These are phyloP conservation scores for Oreochromis aureus DNA, from an alignment of 2,113 vertebrate genomes.

Conservation along the genomic window DNA sequence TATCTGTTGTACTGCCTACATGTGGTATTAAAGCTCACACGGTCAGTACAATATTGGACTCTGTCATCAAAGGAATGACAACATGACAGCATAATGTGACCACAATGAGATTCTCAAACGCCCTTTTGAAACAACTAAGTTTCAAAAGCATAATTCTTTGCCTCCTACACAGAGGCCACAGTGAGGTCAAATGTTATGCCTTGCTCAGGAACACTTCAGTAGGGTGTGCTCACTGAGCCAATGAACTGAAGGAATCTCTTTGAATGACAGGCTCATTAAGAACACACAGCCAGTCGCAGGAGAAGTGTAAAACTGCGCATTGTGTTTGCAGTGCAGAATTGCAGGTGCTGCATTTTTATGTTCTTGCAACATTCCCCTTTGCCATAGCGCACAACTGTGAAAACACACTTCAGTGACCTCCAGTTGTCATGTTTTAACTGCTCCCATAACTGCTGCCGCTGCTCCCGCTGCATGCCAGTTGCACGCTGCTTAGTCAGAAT, in stretches of 20 bases:
- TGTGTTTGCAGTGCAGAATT: neutral
- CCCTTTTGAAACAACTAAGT: neutral
- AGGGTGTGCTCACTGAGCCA: neutral
- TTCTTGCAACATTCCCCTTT: neutral
- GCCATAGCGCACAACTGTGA: neutral
- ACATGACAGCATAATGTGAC: neutral
- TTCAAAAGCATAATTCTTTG: neutral
- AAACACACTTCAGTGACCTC: conserved; percentile 8
- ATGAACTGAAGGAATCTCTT: neutral
- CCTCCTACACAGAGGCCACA: neutral
- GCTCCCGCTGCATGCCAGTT: neutral
- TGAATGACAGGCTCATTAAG: neutral
- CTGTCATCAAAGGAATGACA: neutral
- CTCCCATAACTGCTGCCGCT: conserved; percentile 1
- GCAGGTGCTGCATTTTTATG: neutral
- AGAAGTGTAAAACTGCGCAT: neutral
- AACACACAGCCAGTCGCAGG: neutral
- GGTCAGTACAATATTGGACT: neutral
- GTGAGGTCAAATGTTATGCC: neutral
- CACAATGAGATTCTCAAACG: neutral
- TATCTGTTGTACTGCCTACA: neutral
- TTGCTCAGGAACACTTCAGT: neutral
- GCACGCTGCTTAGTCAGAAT: conserved; percentile 23
- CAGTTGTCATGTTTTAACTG: neutral
- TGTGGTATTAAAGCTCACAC: neutral